Base-by-base conservation (phyloP, 92 coral and sea anemone species). In the Paragorgia papillata region DNA sequence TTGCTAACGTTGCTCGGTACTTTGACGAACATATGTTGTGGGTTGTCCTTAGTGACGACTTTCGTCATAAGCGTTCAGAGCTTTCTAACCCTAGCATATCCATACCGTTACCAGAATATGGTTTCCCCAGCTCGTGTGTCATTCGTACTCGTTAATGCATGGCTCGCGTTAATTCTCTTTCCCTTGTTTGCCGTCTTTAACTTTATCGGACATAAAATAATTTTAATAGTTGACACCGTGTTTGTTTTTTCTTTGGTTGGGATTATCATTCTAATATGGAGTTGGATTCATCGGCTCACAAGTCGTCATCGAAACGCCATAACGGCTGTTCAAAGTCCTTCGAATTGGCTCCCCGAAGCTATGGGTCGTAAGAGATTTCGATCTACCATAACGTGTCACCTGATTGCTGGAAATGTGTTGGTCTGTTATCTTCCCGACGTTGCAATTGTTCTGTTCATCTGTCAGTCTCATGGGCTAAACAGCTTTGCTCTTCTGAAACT, bases 61-160 rank as follows among this genome's bases (percentile, higher is more conserved):
- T 0, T 37, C 1, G 24, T 63, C 13, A 7, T 63, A 3, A 63
- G 48, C 27, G 21, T 63, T 15, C 25, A 63, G 14, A 17, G 70
- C 33, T 63, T 32, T 63, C 2, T 63, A 0, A 7, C 51, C 12
- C 29, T 63, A 25, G 70, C 70, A 0, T 63, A 33, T 28, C 70
- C 70, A 1, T 63, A 63, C 27, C 70, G 70, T 5, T 63, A 37
- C 51, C 70, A 30, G 27, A 32, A 7, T 17, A 2, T 63, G 6
- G 43, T 63, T 9, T 30, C 46, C 3, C 17, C 18, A 13, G 17
- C n/a, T 13, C 70, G 70, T 17, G 12, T 63, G 20, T 30, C 30
- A 33, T 3, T 63, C 22, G n/a, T 14, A 8, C 46, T 62, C 7
- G 40, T 33, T 7, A 3, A 5, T 5, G 17, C n/a, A 3, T 51